Evolutionary conservation across 1,140 invertebrate species (phyloP), one percentile per base, ranked within the genome.

Genomic region (Drosophila mayri): DNA sequence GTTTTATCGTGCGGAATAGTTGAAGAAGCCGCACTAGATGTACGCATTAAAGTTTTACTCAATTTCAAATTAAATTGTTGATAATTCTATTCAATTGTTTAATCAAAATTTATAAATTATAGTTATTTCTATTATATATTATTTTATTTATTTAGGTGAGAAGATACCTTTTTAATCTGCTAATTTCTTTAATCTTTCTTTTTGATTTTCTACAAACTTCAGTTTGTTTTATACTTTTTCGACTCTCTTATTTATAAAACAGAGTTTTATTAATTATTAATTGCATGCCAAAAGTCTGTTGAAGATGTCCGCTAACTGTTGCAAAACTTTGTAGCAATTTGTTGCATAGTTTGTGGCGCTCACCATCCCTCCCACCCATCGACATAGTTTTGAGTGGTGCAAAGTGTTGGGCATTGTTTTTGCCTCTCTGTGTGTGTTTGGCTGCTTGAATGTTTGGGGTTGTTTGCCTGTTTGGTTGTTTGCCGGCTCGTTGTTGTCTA

Each of bases 241-340:
- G 20, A 9, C 32, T 54, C 40, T 66, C 22, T 35, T 43, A 66
- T 40, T 67, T 52, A 41, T 18, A 46, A 38, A 68, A 66, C 37
- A 43, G 14, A 52, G 65, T 46, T 50, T 28, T 37, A 70, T 67
- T 70, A 70, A 67, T 70, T 67, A 70, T 54, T 52, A 67, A 70
- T 46, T 50, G 50, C 38, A 18, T 18, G 12, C 47, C 30, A 44
- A 52, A 70, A 70, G 66, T 67, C 46, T 67, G 66, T 54, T 68
- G 38, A 70, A 54, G 66, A 70, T 70, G 66, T 70, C 38, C 47
- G 63, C 38, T 38, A 70, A 70, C 37, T 67, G 66, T 70, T 70
- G 66, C 37, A 38, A 70, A 68, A 68, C 38, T 70, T 67, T 68
- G 47, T 14, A 41, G 62, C 22, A 70, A 67, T 55, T 67, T 67